These are phyloP conservation scores for Lycocerus yunnanus DNA, from an alignment of 2,888 invertebrate genomes.

Conservation along the genomic window DNA sequence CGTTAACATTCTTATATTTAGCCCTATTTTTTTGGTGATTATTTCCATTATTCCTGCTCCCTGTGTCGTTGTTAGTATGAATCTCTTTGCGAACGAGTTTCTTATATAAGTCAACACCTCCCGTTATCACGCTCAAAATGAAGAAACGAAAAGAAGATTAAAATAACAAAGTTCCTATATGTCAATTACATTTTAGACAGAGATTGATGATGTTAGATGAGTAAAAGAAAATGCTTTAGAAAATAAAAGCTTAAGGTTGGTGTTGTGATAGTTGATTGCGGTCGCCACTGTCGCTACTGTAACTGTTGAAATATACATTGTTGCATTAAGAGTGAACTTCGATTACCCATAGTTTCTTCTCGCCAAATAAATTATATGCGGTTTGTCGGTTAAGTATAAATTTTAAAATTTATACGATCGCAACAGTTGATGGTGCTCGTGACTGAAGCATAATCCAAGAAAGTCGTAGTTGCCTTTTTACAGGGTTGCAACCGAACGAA, in stretches of 20 bases:
- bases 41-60: slow-evolving; percentile 29
- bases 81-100: slow-evolving; percentile 29
- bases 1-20: slow-evolving; percentile 7
- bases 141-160: slow-evolving; percentile 31
- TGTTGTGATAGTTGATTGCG: slow-evolving; percentile 18
- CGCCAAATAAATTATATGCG: slow-evolving; percentile 31
- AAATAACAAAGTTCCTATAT: slow-evolving; percentile 34
- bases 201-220: slow-evolving; percentile 32
- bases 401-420: slow-evolving; percentile 30
- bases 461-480: slow-evolving; percentile 28
- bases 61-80: slow-evolving; percentile 23
- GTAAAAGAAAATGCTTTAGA: slow-evolving; percentile 17
- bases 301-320: slow-evolving; percentile 25
- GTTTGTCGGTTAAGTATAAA: slow-evolving; percentile 30
- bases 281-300: slow-evolving; percentile 24
- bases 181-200: slow-evolving; percentile 34
- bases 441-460: slow-evolving; percentile 29
- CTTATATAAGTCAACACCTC: slow-evolving; percentile 25
- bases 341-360: slow-evolving; percentile 26
- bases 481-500: slow-evolving; percentile 25
- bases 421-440: slow-evolving; percentile 29
- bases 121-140: slow-evolving; percentile 26
- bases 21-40: slow-evolving; percentile 26
- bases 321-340: slow-evolving; percentile 26
- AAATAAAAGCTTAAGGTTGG: slow-evolving; percentile 8